Evolutionary conservation across 2,888 invertebrate species (phyloP).

Genomic region (Acleris holmiana): DNA sequence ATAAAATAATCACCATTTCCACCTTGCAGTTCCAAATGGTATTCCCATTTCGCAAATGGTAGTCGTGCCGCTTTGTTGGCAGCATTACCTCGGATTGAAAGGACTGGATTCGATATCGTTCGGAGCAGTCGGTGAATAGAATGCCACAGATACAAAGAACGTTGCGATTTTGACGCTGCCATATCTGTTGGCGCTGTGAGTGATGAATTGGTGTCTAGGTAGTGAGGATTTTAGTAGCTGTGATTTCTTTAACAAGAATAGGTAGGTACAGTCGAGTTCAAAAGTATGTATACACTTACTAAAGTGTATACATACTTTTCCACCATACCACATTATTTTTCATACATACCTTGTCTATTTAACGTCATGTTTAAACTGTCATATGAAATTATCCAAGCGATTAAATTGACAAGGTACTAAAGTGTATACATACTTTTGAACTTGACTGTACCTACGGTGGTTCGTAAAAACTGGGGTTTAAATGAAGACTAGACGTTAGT

Average conservation of each 20-base stretch:
- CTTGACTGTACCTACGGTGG: no score
- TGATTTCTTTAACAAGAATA: not conserved
- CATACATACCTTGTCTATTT: no score
- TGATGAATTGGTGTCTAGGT: not conserved
- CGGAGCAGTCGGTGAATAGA: slow-evolving; percentile 60
- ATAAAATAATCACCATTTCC: slow-evolving; percentile 50
- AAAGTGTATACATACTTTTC: no score
- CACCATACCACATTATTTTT: no score
- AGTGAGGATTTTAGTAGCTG: not conserved
- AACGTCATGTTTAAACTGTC: no score
- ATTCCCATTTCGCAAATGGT: slow-evolving; percentile 65
- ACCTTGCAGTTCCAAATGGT: slow-evolving; percentile 63
- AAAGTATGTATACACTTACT: no score
- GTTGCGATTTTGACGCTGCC: slow-evolving; percentile 39
- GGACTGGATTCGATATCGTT: slow-evolving; percentile 66
- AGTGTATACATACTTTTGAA: no score
- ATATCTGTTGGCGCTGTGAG: slow-evolving; percentile 29
- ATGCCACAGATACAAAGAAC: slow-evolving; percentile 65
- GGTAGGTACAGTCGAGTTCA: no score
- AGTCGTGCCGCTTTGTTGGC: slow-evolving; percentile 67
- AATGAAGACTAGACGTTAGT: no score
- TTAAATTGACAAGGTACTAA: no score
- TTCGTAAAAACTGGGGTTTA: no score
- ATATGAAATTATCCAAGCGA: no score
- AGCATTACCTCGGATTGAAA: slow-evolving; percentile 63